A percentile compares a stretch with the other conserved stretches of the same genome.
Conservation (phyloP, 1,140 invertebrate genomes). For the Cotesia chilonis region DNA sequence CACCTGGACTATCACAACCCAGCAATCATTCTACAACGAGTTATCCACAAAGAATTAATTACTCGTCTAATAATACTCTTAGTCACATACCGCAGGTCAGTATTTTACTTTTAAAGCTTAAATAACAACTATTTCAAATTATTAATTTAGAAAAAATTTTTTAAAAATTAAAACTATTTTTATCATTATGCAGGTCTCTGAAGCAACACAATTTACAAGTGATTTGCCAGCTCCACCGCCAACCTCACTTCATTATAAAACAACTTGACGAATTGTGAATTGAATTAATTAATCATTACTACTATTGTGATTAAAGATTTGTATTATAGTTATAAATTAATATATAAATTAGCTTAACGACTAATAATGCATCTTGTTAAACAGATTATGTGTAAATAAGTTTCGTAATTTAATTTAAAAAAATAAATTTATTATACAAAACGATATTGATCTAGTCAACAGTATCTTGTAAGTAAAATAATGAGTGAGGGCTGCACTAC, state of each 20-base stretch:
- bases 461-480: too few relatives aligned
- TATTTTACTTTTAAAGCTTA: background rate
- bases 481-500: too few relatives aligned
- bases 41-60: slow-evolving; percentile 58
- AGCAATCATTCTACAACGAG: slow-evolving; percentile 54
- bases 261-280: slow-evolving; percentile 49
- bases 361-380: too few relatives aligned
- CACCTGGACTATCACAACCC: slow-evolving; percentile 54
- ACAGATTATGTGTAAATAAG: too few relatives aligned
- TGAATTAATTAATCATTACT: slow-evolving; percentile 7
- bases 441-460: too few relatives aligned
- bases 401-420: too few relatives aligned
- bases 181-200: slow-evolving; percentile 45
- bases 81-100: slow-evolving; percentile 58
- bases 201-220: slow-evolving; percentile 52
- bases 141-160: slow-evolving; percentile 5
- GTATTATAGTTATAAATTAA: too few relatives aligned
- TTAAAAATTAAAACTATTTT: background rate
- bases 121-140: slow-evolving; percentile 3
- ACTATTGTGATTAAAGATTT: too few relatives aligned
- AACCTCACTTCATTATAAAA: slow-evolving; percentile 57
- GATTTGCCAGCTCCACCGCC: slow-evolving; percentile 50
- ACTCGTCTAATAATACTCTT: slow-evolving; percentile 53
- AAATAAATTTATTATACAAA: too few relatives aligned
- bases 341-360: too few relatives aligned